Evolutionary conservation across 2,113 vertebrate genomes (phyloP).

Genomic region (Peromyscus californicus): DNA sequence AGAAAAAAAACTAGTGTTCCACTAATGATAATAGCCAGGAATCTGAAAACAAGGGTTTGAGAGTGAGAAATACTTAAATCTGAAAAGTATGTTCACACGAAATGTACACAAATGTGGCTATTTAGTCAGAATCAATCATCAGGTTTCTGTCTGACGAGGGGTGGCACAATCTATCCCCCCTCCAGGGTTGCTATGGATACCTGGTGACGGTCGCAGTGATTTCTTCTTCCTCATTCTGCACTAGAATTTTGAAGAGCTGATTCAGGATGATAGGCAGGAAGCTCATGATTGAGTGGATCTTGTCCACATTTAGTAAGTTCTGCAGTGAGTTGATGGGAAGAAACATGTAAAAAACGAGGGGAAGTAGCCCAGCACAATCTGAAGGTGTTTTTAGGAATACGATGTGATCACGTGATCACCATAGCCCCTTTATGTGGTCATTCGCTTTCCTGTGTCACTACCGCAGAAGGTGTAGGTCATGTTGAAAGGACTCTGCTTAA

Average conservation of each 20-base stretch:
- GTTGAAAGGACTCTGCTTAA: neutral
- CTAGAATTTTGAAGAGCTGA: slow-evolving; percentile 96
- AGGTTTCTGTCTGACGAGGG: neutral
- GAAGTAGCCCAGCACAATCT: neutral
- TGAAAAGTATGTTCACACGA: neutral
- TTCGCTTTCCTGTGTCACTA: neutral
- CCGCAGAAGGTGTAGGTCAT: neutral
- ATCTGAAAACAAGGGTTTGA: neutral
- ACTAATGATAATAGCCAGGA: neutral
- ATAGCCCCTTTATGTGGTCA: neutral
- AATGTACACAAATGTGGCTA: neutral
- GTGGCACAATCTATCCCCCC: too few relatives aligned
- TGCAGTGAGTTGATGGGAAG: slow-evolving; percentile 74
- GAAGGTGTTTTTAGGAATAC: neutral
- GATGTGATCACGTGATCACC: neutral
- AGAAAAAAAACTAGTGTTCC: neutral
- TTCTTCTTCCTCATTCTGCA: slow-evolving; percentile 94
- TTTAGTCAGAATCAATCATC: neutral
- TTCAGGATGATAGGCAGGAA: slow-evolving; percentile 98
- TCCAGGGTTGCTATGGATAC: slow-evolving; percentile 84
- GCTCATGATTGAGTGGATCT: slow-evolving; percentile 95
- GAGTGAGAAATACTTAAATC: neutral
- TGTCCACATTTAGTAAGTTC: slow-evolving; percentile 97
- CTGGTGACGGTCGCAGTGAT: slow-evolving; percentile 94
- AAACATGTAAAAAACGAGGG: neutral